Evolutionary conservation across 1,140 invertebrate genomes (phyloP), one percentile per base, ranked within the genome.

Genomic region (Hirudo medicinalis): DNA sequence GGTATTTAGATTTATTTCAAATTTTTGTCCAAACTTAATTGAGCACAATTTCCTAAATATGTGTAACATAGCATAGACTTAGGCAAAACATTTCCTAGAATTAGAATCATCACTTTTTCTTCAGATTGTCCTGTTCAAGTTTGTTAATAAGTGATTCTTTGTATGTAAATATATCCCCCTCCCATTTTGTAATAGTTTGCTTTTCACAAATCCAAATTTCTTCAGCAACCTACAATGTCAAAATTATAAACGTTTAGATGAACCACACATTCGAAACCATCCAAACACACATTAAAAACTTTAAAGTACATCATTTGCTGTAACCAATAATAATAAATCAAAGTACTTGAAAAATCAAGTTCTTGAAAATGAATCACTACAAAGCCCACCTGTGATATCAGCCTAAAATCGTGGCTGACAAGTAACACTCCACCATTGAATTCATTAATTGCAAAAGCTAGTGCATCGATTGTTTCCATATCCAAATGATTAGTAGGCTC

Each of bases 141-240:
- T 90, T 91, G 67, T 85, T 86, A 76, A 92, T 92, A 40, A 99
- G 85, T 81, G 93, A 89, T 76, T 96, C 89, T 83, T 99, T 99
- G 85, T 98, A 99, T 66, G 89, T 87, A 75, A 93, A 86, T 83
- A 99, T 99, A 76, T 90, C 91, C 32, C 93, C 92, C 74, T 92
- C 86, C 94, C 96, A 99, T 83, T 97, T 97, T 3, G 92, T 98
- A 19, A 96, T 89, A 13, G 89, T 90, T 76, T 90, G 89, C 76
- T 99, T 92, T 80, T 98, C 94, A 82, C 97, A 99, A 22, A 99
- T 89, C 95, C 95, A 99, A 81, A 99, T 98, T 83, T 97, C 94
- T 83, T 98, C 89, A 25, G 95, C 95, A 32, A 99, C 95, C 92
- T 97, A 78, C 40, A 82, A 71, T 74, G 75, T 70, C 70, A 36